Base-by-base conservation (phyloP, 2,113 vertebrate genomes). In the Panthera tigris region DNA sequence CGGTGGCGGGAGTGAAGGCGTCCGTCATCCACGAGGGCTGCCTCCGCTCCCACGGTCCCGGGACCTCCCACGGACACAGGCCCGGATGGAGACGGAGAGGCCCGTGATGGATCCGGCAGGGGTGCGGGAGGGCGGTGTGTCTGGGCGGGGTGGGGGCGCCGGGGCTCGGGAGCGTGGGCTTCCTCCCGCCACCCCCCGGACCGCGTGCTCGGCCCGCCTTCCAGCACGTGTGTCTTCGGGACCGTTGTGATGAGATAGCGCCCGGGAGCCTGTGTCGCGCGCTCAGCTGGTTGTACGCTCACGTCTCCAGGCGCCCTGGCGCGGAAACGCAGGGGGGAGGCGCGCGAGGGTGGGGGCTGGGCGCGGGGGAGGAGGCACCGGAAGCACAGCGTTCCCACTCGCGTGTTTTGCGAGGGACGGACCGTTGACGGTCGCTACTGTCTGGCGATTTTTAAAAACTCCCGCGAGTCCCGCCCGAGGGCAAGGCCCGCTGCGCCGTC, bases 1-100 rank as follows among this genome's bases (percentile, higher is more conserved):
- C 10, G 3, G 14, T 55, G 29, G 18, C 6, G 1, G 5, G n/a
- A 33, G 33, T 0, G 83, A 27, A 6, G 10, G 21, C 48, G 1
- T 4, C 18, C 31, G 5, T 41, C 12, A 9, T 3, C 65, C 2
- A 0, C 19, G 12, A 8, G 16, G 1, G 0, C 23, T 19, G 10
- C 11, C 50, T 25, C 6, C 0, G 16, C 5, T 5, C 6, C 7
- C 1, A 8, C 0, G 31, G 14, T 39, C 81, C 0, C 16, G 0
- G 50, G 23, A 19, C 15, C 15, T 23, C 7, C 14, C 0, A 0
- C 21, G 33, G 66, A 19, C 5, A 8, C 19, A 27, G 65, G 6
- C 27, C 69, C 45, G 27, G n/a, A 33, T 0, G 8, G 80, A 13
- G 48, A 50, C 52, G 61, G 18, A 10, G 39, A 29, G 19, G n/a